These are phyloP conservation scores for Lontra canadensis DNA, from an alignment of 2,113 vertebrate genomes.

Conservation along the genomic window DNA sequence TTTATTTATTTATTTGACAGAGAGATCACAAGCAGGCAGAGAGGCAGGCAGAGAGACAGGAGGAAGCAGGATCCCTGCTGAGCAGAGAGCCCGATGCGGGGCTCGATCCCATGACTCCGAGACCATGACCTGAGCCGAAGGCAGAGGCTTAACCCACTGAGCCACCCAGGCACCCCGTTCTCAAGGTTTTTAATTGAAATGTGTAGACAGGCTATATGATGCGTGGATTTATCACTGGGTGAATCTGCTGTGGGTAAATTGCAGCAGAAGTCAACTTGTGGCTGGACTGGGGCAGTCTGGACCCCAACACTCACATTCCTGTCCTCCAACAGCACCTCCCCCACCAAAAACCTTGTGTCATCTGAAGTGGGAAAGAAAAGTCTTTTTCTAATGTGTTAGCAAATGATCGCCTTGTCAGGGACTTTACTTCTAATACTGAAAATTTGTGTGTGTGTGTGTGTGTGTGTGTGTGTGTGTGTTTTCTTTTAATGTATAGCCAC, in stretches of 20 bases:
- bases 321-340: neutral
- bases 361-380: neutral
- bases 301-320: neutral
- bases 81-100: too few species aligned
- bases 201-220: neutral
- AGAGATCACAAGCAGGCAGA: too few species aligned
- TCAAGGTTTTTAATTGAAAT: neutral
- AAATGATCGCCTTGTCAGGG: neutral
- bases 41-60: too few species aligned
- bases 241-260: accelerated
- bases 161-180: too few species aligned
- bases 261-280: neutral
- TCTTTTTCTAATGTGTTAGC: neutral
- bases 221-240: neutral
- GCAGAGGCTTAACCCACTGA: too few species aligned
- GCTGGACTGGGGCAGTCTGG: neutral
- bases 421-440: neutral
- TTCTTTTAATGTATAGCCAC: neutral
- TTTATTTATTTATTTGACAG: too few species aligned
- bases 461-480: too few species aligned
- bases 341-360: neutral
- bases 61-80: too few species aligned
- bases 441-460: too few species aligned
- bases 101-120: too few species aligned
- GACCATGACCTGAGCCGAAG: too few species aligned